Percentiles rank a stretch among this genome's conserved stretches.
Evolutionary conservation across 2,888 invertebrate genomes (phyloP).

Genomic region (Ichneumoninae sp.): DNA sequence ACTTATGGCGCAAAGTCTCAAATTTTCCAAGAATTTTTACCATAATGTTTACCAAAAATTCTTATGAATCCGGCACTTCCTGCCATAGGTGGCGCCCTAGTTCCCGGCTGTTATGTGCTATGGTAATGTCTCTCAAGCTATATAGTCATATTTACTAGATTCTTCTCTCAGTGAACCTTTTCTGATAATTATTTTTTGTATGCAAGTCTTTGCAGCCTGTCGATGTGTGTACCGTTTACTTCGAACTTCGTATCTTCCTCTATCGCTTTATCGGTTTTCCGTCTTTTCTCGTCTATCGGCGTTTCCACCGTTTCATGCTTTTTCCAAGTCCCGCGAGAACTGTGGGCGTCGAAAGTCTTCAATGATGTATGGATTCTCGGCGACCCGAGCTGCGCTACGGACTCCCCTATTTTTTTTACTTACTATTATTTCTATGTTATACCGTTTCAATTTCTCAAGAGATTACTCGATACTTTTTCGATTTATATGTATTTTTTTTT

Average conservation of each 20-base stretch:
- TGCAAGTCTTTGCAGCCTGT: background rate
- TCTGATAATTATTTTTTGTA: background rate
- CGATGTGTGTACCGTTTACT: background rate
- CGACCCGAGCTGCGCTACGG: background rate
- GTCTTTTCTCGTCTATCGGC: background rate
- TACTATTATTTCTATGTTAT: background rate
- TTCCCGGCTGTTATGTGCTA: no score
- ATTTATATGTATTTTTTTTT: background rate
- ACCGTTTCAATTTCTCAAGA: background rate
- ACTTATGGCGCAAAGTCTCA: no score
- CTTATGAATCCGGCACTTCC: no score
- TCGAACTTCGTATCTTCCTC: background rate
- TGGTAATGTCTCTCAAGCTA: no score
- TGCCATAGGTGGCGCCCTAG: no score
- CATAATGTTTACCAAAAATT: no score
- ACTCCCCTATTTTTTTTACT: background rate
- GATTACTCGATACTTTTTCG: background rate
- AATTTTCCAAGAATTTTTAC: no score
- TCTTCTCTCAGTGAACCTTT: no score
- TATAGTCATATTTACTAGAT: no score
- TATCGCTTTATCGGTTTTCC: conserved; percentile 7
- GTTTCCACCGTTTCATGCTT: conserved; percentile 1
- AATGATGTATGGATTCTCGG: conserved; percentile 19
- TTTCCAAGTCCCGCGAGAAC: conserved; percentile 4
- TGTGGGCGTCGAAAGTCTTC: background rate